Conservation (phyloP, 2,797 vertebrate species). For the Parotocinclus haroldoi region DNA sequence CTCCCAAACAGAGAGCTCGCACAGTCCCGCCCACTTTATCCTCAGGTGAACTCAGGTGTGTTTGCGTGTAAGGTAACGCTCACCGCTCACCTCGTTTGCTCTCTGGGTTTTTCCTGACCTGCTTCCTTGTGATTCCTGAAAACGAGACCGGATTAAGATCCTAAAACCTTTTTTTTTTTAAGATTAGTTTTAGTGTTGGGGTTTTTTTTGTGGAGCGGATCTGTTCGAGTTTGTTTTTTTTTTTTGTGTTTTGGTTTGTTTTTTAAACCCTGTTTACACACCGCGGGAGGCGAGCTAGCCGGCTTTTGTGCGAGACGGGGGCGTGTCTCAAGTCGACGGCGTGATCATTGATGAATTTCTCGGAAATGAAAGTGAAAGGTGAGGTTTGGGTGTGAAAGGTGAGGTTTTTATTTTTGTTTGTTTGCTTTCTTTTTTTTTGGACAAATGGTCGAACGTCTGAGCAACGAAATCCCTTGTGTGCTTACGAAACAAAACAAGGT, state of each 20-base stretch:
- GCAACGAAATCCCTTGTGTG: too few relatives aligned
- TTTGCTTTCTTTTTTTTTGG: too few relatives aligned
- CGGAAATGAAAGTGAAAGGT: too few relatives aligned
- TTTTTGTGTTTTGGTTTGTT: neutral
- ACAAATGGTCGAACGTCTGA: too few relatives aligned
- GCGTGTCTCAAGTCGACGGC: neutral
- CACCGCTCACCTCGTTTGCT: neutral
- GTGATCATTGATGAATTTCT: too few relatives aligned
- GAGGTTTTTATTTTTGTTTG: too few relatives aligned
- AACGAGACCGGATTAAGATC: neutral
- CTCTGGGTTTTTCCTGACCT: neutral
- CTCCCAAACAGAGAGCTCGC: neutral
- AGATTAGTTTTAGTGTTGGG: too few relatives aligned
- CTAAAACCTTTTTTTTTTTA: too few relatives aligned
- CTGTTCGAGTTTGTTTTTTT: too few relatives aligned
- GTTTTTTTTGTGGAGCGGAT: too few relatives aligned
- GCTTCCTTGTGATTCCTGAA: neutral
- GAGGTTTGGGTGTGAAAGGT: too few relatives aligned
- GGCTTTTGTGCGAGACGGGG: neutral
- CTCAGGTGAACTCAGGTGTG: conserved; percentile 4
- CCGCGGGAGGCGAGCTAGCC: neutral
- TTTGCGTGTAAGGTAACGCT: neutral
- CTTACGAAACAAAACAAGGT: too few relatives aligned
- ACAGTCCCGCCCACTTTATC: neutral
- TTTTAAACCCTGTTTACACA: neutral